Conservation (phyloP, 2,888 invertebrate species). For the Eupithecia exiguata region DNA sequence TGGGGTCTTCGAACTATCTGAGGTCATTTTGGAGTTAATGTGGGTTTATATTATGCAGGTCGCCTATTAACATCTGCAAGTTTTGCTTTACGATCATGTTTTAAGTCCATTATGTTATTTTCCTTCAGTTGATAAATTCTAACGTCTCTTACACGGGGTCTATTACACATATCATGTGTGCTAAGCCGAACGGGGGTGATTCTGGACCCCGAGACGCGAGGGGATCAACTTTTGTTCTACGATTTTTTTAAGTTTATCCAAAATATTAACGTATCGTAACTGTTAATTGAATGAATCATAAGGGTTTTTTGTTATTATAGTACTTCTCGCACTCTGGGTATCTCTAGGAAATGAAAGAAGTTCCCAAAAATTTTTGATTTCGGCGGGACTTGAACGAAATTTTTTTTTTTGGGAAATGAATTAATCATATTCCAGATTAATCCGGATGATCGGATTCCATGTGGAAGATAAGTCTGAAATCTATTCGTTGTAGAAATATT, state of each 20-base stretch:
- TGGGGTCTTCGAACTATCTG: constrained; percentile 57
- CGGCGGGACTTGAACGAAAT: too few species aligned
- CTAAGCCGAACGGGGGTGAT: background rate
- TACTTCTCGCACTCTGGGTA: too few species aligned
- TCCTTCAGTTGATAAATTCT: background rate
- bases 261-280: too few species aligned
- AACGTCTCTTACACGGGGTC: background rate
- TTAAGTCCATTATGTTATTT: background rate
- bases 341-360: too few species aligned
- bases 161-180: too few species aligned
- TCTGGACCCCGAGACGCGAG: too few species aligned
- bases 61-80: background rate
- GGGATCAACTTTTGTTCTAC: too few species aligned
- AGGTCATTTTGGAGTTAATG: constrained; percentile 46
- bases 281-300: too few species aligned
- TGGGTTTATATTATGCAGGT: background rate
- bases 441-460: background rate
- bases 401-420: too few species aligned
- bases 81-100: background rate
- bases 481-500: background rate
- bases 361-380: too few species aligned
- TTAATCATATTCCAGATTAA: background rate
- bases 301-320: too few species aligned
- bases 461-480: background rate
- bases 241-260: too few species aligned